Base-by-base conservation (phyloP, 30 jellyfish, hydroid and myxozoan genomes). In the Turritopsis dohrnii region DNA sequence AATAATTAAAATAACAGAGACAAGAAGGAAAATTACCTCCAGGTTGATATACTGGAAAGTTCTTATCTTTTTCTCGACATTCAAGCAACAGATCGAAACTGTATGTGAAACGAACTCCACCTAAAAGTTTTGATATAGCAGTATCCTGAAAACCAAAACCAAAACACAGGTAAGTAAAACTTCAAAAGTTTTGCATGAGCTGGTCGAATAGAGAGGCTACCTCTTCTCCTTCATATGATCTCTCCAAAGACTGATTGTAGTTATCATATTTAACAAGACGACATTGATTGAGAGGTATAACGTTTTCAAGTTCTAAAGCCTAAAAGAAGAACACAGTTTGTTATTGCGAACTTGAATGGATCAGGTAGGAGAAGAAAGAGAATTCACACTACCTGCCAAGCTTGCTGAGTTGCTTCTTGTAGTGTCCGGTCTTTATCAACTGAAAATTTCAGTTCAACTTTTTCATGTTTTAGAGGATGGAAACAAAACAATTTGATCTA, bases 181-280 rank as follows among this genome's bases (percentile, higher is more conserved):
- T 41, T 41, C 60, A 41, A 41, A 5, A 41, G 60, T 41, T 41
- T 3, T 41, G 5, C 60, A 41, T 5, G 5, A 41, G 60, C 5
- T 41, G 60, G 5, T 41, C 8, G 21, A n/a, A 21, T 9, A 29
- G 31, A 16, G 17, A 54, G 66, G 83, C 20, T 29, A 89, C 96
- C 85, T 90, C 97, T 81, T 84, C 85, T 16, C 94, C 96, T 71
- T 91, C 96, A 76, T 41, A 91, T 5, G 97, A 91, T 72, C 94
- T 79, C 52, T 82, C 95, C 41, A 53, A 83, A 29, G 96, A 83
- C 21, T 83, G 86, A 74, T 88, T 83, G 72, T 81, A 54, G 52
- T 86, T 89, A 84, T 91, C 97, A 74, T 91, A 91, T 84, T 91
- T 91, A 17, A 91, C 87, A 52, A 91, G 88, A 0, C 97, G 96